phyloP scores from a whole-genome alignment of 2,888 invertebrate genomes.

The Ophonus ardosiacus region DNA sequence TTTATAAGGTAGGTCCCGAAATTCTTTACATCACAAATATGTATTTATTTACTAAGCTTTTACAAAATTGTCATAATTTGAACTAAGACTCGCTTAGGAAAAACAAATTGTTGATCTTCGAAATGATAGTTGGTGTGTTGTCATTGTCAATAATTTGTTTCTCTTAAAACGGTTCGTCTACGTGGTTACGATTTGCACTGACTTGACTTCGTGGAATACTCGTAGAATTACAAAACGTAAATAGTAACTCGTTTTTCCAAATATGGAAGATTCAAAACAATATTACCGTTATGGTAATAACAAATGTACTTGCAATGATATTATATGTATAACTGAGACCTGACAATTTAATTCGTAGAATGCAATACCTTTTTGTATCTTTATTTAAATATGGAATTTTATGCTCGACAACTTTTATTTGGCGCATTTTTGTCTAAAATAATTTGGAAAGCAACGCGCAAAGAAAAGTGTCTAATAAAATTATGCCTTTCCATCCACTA shows the following conservation, averaged over 20 bases:
- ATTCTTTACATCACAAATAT: slow-evolving; percentile 48
- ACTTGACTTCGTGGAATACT: slow-evolving; percentile 15
- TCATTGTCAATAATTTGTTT: slow-evolving; percentile 15
- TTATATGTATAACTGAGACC: background rate
- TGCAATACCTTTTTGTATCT: background rate
- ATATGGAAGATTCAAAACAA: slow-evolving; percentile 34
- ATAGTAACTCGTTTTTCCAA: slow-evolving; percentile 27
- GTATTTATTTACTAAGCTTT: slow-evolving; percentile 49
- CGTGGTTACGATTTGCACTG: slow-evolving; percentile 37
- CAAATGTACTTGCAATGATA: background rate
- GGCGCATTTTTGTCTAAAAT: too few relatives aligned
- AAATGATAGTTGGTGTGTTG: slow-evolving; percentile 19
- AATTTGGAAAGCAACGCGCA: too few relatives aligned
- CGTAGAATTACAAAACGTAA: slow-evolving; percentile 1
- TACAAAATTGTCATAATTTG: slow-evolving; percentile 33
- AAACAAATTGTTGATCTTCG: background rate
- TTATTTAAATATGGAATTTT: too few relatives aligned
- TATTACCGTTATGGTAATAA: slow-evolving; percentile 22
- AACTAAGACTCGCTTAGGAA: background rate
- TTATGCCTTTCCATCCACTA: too few relatives aligned
- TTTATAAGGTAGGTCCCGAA: slow-evolving; percentile 47
- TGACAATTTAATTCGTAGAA: background rate
- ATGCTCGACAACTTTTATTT: too few relatives aligned
- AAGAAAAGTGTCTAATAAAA: too few relatives aligned
- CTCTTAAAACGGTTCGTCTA: background rate